Conservation (phyloP, 92 coral and sea anemone genomes). For the Ricordea florida region DNA sequence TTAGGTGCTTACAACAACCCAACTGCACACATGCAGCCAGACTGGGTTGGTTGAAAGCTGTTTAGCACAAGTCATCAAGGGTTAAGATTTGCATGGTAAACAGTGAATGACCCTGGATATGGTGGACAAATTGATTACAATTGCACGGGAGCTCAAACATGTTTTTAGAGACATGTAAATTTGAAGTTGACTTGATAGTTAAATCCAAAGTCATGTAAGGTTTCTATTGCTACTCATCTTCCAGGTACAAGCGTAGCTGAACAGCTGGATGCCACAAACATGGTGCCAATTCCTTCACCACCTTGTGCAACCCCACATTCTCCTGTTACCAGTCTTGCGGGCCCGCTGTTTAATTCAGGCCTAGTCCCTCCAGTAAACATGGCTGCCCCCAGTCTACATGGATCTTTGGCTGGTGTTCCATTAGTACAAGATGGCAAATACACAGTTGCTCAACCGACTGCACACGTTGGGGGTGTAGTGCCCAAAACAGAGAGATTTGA, state of each 20-base stretch:
- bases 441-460: neutral
- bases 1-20: too few relatives aligned
- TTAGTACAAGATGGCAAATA: conserved; percentile 22
- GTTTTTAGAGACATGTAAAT: neutral
- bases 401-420: neutral
- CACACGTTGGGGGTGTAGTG: conserved; percentile 29
- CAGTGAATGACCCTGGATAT: neutral
- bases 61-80: too few relatives aligned
- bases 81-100: too few relatives aligned
- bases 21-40: too few relatives aligned
- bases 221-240: neutral
- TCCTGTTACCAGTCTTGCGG: conserved; percentile 20
- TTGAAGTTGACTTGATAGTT: neutral
- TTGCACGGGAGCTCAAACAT: too few relatives aligned
- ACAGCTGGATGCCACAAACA: conserved; percentile 76
- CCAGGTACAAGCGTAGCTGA: conserved; percentile 83
- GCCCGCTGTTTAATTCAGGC: conserved; percentile 11
- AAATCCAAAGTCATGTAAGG: neutral
- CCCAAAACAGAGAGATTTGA: conserved; percentile 65
- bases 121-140: neutral
- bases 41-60: too few relatives aligned
- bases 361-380: neutral
- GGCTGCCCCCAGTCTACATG: neutral
- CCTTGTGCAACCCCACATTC: conserved; percentile 26
- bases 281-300: conserved; percentile 17